Evolutionary conservation across 2,113 vertebrate genomes (phyloP).

Genomic region (Eudyptes chrysolophus): DNA sequence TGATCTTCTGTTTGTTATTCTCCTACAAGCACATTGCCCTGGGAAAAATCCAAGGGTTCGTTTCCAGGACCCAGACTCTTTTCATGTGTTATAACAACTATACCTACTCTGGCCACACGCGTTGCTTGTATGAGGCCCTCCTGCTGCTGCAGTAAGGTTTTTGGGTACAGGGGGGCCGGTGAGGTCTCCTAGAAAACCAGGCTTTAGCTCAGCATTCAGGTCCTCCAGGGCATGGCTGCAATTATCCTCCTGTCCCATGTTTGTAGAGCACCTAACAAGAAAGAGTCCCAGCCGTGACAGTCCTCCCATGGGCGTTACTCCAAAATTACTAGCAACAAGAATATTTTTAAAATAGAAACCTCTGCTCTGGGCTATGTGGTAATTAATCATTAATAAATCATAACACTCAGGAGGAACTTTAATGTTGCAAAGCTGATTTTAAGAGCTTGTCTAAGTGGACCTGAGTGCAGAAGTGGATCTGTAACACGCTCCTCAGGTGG

Average conservation of each 20-base stretch:
- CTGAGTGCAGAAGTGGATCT: not conserved
- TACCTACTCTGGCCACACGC: slow-evolving; percentile 6
- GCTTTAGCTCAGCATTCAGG: not conserved
- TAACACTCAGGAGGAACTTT: not conserved
- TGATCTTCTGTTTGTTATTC: slow-evolving; percentile 53
- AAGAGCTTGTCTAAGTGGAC: not conserved
- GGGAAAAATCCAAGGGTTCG: slow-evolving; percentile 1
- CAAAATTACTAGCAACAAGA: not conserved
- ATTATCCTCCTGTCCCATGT: not conserved
- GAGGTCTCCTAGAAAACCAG: not conserved
- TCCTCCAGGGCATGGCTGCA: not conserved
- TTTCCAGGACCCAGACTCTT: slow-evolving; percentile 25
- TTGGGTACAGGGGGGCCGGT: not conserved
- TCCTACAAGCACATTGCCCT: not conserved
- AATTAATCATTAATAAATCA: not conserved
- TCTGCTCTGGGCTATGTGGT: not conserved
- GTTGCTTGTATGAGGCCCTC: not conserved
- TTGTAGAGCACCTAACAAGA: not conserved
- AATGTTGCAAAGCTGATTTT: not conserved
- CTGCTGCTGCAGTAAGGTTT: not conserved
- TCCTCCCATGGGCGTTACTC: not conserved
- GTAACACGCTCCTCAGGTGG: not conserved
- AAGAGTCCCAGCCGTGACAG: not conserved
- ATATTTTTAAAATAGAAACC: not conserved
- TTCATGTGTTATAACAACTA: slow-evolving; percentile 26